A percentile compares a stretch with the other conserved stretches of the same genome.
Evolutionary conservation across 2,888 invertebrate genomes (phyloP).

Genomic region (Agrochola macilenta): DNA sequence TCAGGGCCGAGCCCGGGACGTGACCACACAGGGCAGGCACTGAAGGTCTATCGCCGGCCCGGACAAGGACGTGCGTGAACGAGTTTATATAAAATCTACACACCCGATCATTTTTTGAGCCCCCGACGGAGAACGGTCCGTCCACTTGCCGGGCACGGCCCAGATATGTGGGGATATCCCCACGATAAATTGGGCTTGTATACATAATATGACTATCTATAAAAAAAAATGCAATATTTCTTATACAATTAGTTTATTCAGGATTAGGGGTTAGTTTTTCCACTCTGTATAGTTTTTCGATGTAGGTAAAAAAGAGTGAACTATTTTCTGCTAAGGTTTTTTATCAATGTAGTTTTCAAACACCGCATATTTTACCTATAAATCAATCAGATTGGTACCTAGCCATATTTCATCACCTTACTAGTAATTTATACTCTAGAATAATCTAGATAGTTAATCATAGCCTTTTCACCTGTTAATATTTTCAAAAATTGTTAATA

Average conservation of each 20-base stretch:
- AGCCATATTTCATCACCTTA: constrained; percentile 48
- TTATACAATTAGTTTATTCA: not conserved
- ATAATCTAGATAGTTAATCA: constrained; percentile 59
- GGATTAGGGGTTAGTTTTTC: not conserved
- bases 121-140: too few relatives aligned
- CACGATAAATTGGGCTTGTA: too few relatives aligned
- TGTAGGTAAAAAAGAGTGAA: constrained; percentile 20
- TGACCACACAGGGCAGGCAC: too few relatives aligned
- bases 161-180: too few relatives aligned
- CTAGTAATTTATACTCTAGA: constrained; percentile 62
- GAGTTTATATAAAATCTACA: too few relatives aligned
- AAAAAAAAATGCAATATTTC: not conserved
- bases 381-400: not conserved
- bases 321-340: constrained; percentile 16
- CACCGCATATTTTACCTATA: constrained; percentile 36
- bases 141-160: too few relatives aligned
- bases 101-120: too few relatives aligned
- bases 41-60: too few relatives aligned
- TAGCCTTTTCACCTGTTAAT: constrained; percentile 40
- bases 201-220: not conserved
- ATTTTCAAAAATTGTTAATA: constrained; percentile 16
- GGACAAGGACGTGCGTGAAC: too few relatives aligned
- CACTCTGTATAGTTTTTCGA: not conserved
- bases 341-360: constrained; percentile 32
- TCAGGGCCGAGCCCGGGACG: too few relatives aligned